phyloP scores from a whole-genome alignment of 1,140 invertebrate species.

The Pogonomyrmex californicus region DNA sequence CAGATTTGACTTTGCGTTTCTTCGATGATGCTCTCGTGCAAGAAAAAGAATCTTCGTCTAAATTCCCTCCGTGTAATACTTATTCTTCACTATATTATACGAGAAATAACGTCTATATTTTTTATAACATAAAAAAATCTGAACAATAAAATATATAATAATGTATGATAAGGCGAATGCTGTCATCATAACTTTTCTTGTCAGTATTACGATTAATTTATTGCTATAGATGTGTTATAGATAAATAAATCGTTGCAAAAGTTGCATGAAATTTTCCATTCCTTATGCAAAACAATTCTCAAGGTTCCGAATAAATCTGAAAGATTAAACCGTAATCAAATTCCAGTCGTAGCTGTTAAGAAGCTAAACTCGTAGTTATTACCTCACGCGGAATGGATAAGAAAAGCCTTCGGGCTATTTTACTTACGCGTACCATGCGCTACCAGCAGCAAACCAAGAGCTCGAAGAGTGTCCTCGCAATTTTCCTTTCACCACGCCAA shows the following conservation, averaged over 20 bases:
- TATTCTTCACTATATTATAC: neutral
- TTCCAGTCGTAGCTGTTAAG: neutral
- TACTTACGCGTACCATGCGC: neutral
- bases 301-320: neutral
- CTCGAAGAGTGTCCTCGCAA: slow-evolving; percentile 33
- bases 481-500: slow-evolving; percentile 51
- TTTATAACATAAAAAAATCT: neutral
- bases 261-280: neutral
- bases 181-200: no score
- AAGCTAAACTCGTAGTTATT: slow-evolving; percentile 11
- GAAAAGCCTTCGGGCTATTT: neutral
- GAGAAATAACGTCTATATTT: neutral
- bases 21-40: neutral
- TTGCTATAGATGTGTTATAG: neutral
- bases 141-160: neutral
- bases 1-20: slow-evolving; percentile 15
- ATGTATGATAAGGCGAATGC: neutral
- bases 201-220: neutral
- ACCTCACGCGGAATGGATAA: slow-evolving; percentile 6
- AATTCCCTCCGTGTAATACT: neutral
- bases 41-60: neutral
- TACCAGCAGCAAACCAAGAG: neutral
- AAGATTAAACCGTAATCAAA: neutral
- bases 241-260: neutral
- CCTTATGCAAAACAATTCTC: neutral